Evolutionary conservation across 2,888 invertebrate genomes (phyloP).

Genomic region (Leistus spinibarbis): DNA sequence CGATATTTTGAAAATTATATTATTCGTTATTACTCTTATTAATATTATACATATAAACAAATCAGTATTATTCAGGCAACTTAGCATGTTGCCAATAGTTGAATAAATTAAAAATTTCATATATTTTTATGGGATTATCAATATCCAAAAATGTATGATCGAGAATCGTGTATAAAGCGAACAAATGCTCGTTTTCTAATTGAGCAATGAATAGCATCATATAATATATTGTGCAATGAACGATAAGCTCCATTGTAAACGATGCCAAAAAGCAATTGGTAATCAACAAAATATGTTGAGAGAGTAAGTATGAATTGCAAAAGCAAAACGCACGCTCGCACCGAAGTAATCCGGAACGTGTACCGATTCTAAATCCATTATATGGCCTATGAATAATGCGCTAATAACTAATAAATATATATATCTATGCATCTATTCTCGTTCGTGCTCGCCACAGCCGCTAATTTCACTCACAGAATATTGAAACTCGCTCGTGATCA

Average conservation of each 20-base stretch:
- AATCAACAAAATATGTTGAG: slow-evolving; percentile 15
- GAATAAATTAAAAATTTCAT: no score
- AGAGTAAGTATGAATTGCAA: slow-evolving; percentile 14
- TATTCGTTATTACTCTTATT: neutral
- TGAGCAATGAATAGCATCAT: neutral
- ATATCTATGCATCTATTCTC: no score
- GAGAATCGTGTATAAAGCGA: neutral
- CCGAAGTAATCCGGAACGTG: neutral
- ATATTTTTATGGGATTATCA: no score
- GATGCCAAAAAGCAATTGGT: neutral
- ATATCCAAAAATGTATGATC: neutral
- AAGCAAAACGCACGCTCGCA: neutral
- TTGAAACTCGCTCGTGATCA: neutral
- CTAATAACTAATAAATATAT: slow-evolving; percentile 37
- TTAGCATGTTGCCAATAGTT: neutral
- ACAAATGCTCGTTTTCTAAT: neutral
- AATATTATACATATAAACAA: no score
- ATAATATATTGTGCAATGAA: neutral
- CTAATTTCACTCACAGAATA: neutral
- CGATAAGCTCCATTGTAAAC: neutral
- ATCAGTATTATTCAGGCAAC: no score
- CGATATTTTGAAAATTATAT: neutral
- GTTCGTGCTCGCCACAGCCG: neutral
- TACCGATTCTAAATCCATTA: slow-evolving; percentile 29
- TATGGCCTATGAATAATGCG: slow-evolving; percentile 34